These are phyloP conservation scores for Drosophila kikkawai DNA, from an alignment of 1,140 invertebrate species.

Conservation along the genomic window DNA sequence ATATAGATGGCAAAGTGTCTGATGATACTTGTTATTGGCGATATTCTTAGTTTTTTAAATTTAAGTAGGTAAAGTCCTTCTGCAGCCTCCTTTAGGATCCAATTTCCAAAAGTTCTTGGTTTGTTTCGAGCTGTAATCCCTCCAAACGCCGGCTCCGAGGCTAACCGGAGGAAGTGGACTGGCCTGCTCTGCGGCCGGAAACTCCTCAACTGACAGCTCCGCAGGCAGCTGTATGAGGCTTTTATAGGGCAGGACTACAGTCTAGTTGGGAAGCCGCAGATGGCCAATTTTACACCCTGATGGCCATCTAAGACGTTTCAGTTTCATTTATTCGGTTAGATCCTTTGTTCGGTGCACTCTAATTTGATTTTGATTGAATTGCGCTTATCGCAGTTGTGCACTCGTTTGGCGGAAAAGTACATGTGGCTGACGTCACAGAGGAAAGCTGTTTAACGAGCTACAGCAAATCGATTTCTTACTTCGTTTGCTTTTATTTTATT, in stretches of 20 bases:
- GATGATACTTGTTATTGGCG: conserved; percentile 22
- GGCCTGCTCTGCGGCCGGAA: not conserved
- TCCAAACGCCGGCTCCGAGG: conserved; percentile 28
- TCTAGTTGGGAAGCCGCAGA: conserved; percentile 17
- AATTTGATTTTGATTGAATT: conserved; percentile 79
- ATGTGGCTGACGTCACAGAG: conserved; percentile 52
- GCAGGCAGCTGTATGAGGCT: conserved; percentile 24
- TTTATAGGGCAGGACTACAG: conserved; percentile 46
- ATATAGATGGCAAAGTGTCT: not conserved
- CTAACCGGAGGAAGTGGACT: conserved; percentile 4
- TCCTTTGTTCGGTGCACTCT: conserved; percentile 69
- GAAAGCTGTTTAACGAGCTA: conserved; percentile 9
- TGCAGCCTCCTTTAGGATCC: not conserved
- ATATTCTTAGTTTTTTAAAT: conserved; percentile 21
- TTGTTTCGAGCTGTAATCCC: not conserved
- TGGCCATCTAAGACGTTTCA: conserved; percentile 51
- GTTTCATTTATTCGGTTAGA: conserved; percentile 35
- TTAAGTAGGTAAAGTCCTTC: not conserved
- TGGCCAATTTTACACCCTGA: conserved; percentile 71
- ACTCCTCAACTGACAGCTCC: conserved; percentile 35
- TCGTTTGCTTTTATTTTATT: conserved; percentile 14
- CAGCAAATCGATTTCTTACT: conserved; percentile 26
- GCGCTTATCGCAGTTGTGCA: conserved; percentile 80
- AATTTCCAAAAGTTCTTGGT: not conserved
- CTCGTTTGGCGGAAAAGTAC: conserved; percentile 14